A percentile compares a stretch with the other conserved stretches of the same genome.
Conservation (phyloP, 2,113 vertebrate genomes). For the Mus pahari region DNA sequence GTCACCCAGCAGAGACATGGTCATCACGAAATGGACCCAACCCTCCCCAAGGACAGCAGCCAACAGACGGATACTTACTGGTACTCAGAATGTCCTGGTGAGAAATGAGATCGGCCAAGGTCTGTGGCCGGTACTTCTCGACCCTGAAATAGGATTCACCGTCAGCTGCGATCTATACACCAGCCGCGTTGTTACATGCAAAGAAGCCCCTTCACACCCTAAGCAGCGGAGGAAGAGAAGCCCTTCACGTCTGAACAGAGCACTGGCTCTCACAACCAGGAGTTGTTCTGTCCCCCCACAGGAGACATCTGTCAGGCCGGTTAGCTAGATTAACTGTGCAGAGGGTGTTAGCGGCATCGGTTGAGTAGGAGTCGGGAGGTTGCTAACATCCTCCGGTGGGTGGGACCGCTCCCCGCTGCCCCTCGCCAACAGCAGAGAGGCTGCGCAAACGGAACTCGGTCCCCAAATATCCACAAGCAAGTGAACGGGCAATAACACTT, state of each 20-base stretch:
- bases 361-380: neutral
- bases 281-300: neutral
- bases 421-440: neutral
- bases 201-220: constrained; percentile 11
- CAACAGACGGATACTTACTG: constrained; percentile 86
- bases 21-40: neutral
- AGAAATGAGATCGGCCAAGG: constrained; percentile 94
- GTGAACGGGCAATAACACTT: neutral
- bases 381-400: neutral
- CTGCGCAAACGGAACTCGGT: neutral
- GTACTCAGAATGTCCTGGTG: constrained; percentile 95
- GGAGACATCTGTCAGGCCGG: neutral
- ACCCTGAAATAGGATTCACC: constrained; percentile 89
- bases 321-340: neutral
- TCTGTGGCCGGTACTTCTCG: constrained; percentile 97
- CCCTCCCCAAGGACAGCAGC: neutral
- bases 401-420: neutral
- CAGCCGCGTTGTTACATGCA: neutral
- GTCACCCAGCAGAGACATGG: neutral
- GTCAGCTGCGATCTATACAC: neutral
- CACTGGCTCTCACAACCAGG: neutral
- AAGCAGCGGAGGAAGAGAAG: constrained; percentile 49
- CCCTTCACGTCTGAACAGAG: neutral
- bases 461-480: neutral
- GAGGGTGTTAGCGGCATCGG: neutral